A percentile compares a stretch with the other conserved stretches of the same genome.
These are phyloP conservation scores for Tridacna gigas DNA, from an alignment of 2,888 invertebrate genomes.

Conservation along the genomic window DNA sequence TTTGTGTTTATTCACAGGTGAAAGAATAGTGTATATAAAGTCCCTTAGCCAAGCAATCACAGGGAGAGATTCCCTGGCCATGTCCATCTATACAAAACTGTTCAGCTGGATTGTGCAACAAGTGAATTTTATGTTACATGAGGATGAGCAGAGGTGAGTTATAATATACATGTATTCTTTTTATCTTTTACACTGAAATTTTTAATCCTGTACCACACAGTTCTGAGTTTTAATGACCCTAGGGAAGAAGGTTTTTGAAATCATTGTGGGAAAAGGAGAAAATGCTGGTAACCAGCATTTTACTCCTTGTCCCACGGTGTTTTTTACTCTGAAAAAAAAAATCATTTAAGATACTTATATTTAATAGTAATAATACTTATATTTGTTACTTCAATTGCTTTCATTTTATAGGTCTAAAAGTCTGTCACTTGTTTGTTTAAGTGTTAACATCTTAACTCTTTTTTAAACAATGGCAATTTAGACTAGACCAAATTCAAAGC, in stretches of 20 bases:
- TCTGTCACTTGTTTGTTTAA: no score
- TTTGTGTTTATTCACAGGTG: slow-evolving; percentile 65
- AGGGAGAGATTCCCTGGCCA: slow-evolving; percentile 81
- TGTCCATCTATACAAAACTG: slow-evolving; percentile 79
- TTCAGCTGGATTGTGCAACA: slow-evolving; percentile 82
- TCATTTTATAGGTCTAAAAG: no score
- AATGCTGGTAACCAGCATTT: background rate
- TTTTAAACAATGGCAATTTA: no score
- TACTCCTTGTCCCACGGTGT: background rate
- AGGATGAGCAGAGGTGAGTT: slow-evolving; percentile 67
- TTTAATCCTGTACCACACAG: background rate
- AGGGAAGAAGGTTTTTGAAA: background rate
- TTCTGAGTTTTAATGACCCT: background rate
- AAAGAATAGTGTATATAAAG: slow-evolving; percentile 75
- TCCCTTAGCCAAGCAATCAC: slow-evolving; percentile 77
- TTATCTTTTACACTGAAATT: background rate
- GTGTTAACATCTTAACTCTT: no score
- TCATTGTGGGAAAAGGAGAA: background rate
- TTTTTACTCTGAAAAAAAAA: background rate
- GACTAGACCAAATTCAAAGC: no score
- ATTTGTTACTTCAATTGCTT: no score
- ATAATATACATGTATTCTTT: no score
- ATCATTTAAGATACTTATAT: no score
- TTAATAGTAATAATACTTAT: no score
- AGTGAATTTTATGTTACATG: slow-evolving; percentile 77